A percentile compares a stretch with the other conserved stretches of the same genome.
These are phyloP conservation scores for Poicephalus meyeri DNA, from an alignment of 2,113 vertebrate genomes.

Conservation along the genomic window DNA sequence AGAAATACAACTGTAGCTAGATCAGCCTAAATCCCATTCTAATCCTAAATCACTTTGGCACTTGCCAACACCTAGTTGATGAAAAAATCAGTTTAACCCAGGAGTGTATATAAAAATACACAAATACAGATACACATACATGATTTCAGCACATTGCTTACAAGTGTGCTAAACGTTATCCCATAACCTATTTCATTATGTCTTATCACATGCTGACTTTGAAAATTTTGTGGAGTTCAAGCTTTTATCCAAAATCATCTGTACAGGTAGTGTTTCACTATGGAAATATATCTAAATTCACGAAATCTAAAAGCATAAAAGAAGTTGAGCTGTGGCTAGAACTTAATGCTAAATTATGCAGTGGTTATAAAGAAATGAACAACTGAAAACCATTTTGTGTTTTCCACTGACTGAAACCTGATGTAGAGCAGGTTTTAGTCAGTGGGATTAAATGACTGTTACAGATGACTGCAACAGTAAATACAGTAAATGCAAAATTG, in stretches of 20 bases:
- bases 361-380: not conserved
- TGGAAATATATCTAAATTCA: not conserved
- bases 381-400: constrained; percentile 19
- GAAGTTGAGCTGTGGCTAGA: not conserved
- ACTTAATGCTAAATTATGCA: not conserved
- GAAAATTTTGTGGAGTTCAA: constrained; percentile 1
- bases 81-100: constrained; percentile 30
- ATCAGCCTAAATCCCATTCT: not conserved
- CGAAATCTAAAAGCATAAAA: not conserved
- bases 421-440: not conserved
- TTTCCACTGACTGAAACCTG: not conserved
- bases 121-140: not conserved
- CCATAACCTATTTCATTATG: not conserved
- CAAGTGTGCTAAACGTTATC: not conserved
- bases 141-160: not conserved
- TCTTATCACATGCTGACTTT: not conserved
- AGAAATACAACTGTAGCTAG: not conserved
- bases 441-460: not conserved
- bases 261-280: not conserved
- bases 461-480: not conserved
- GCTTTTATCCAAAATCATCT: not conserved
- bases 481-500: not conserved
- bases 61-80: not conserved
- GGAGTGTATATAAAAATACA: not conserved
- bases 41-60: not conserved